Evolutionary conservation across 2,797 vertebrate species (phyloP).

Genomic region (Megalops cyprinoides): DNA sequence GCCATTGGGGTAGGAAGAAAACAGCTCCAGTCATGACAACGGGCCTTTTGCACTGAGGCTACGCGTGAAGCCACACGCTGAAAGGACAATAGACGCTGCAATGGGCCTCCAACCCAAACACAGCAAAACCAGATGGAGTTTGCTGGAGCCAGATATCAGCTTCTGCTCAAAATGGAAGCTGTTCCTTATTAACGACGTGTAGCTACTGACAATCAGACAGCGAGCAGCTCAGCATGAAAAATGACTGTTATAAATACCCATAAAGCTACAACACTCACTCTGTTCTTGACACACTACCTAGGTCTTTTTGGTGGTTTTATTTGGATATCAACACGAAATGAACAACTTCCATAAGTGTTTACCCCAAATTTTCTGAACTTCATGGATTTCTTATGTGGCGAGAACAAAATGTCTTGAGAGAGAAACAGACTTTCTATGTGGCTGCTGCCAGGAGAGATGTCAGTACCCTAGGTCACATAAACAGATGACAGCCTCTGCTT

Average conservation of each 20-base stretch:
- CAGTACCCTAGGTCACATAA: too few species aligned
- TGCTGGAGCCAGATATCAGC: too few species aligned
- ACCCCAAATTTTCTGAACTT: slow-evolving; percentile 15
- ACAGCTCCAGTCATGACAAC: background rate
- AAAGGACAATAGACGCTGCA: background rate
- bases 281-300: background rate
- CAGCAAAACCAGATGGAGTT: too few species aligned
- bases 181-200: too few species aligned
- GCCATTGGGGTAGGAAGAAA: background rate
- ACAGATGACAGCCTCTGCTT: background rate
- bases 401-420: background rate
- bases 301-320: background rate
- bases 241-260: background rate
- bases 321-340: background rate
- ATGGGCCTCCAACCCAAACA: background rate
- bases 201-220: slow-evolving; percentile 3
- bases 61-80: background rate
- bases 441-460: background rate
- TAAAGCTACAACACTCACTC: background rate
- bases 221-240: background rate
- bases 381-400: too few species aligned
- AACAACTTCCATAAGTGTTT: background rate
- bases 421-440: background rate
- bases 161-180: too few species aligned
- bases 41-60: background rate